Evolutionary conservation across 2,113 vertebrate species (phyloP), one percentile per base, ranked within the genome.

Genomic region (Procavia capensis): DNA sequence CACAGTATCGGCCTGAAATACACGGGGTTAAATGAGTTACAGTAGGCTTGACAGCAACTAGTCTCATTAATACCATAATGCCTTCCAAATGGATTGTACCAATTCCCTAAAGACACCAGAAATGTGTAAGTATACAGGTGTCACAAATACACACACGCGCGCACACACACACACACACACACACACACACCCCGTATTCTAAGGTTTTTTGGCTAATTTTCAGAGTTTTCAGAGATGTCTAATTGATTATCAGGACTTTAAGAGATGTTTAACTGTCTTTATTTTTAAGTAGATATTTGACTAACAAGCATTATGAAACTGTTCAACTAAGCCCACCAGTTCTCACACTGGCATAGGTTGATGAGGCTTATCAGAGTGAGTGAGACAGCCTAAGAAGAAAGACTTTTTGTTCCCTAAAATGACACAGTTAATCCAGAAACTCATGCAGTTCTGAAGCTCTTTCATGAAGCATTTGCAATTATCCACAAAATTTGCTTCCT

Each of bases 401-500:
- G 70, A 59, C 5, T 31, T 85, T 72, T 50, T 91, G 61, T 91
- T 64, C 47, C 85, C 76, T 34, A 91, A 90, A 96, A 89, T n/a
- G 41, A 47, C 88, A 72, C n/a, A 61, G 81, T 95, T 96, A 92
- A 93, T 94, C 79, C 54, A 89, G 79, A 93, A 75, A 39, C 79
- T 85, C 92, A 66, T 31, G 63, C 22, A 39, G 82, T 78, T 93
- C 85, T 25, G 45, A 76, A 80, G 82, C 43, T 80, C 70, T 94
- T 43, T 80, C 94, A 95, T 85, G 94, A 92, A 95, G 54, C 79
- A 36, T 43, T 86, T 86, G 85, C 92, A 97, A 93, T 96, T 97
- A 97, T 95, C 95, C n/a, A 84, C 64, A 97, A 96, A 92, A 96
- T 88, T 81, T 79, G 36, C 91, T 96, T 96, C 88, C 90, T 70